These are phyloP conservation scores for Tauraco erythrolophus DNA, from an alignment of 2,113 vertebrate species.

Conservation along the genomic window DNA sequence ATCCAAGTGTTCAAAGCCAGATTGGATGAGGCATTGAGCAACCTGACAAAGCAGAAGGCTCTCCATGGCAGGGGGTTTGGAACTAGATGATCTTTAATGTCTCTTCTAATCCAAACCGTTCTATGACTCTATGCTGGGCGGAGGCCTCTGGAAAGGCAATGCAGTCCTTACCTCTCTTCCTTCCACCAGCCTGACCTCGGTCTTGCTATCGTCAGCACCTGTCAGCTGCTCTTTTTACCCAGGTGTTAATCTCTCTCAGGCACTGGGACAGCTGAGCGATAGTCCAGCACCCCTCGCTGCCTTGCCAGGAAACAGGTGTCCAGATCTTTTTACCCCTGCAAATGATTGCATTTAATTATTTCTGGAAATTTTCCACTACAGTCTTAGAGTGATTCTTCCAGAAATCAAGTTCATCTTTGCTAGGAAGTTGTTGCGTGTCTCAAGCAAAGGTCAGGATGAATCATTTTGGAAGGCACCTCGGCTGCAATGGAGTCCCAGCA, in stretches of 20 bases:
- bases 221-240: background rate
- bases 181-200: background rate
- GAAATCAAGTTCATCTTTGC: background rate
- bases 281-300: accelerated
- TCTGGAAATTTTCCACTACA: background rate
- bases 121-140: background rate
- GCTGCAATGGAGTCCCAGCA: background rate
- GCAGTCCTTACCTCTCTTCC: background rate
- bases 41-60: background rate
- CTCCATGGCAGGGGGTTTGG: accelerated
- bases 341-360: background rate
- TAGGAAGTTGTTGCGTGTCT: background rate
- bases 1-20: background rate
- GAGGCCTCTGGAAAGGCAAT: background rate
- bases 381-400: background rate
- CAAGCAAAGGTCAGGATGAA: constrained; percentile 9
- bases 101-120: background rate
- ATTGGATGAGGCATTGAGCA: background rate
- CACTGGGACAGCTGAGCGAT: background rate
- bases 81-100: background rate
- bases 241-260: background rate
- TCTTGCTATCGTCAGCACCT: background rate
- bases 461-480: background rate
- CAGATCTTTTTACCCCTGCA: background rate
- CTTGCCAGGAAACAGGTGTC: constrained; percentile 30